Evolutionary conservation across 2,888 invertebrate species (phyloP).

Genomic region (Trilocha varians): DNA sequence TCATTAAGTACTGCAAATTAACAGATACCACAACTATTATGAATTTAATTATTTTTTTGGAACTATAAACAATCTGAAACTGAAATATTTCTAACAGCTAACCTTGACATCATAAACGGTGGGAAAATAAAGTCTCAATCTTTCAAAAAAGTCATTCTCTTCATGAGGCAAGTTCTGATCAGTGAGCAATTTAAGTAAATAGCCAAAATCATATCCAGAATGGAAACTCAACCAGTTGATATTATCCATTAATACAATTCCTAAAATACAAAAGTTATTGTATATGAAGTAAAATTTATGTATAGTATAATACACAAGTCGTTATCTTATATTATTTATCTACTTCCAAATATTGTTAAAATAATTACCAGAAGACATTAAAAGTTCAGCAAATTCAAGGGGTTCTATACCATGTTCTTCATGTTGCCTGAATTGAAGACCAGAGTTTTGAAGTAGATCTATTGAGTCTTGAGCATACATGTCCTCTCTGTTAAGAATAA

Average conservation of each 20-base stretch:
- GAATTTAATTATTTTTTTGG: no score
- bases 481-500: slow-evolving; percentile 81
- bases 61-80: background rate
- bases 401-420: slow-evolving; percentile 99
- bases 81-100: slow-evolving; percentile 21
- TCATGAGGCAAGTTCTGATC: slow-evolving; percentile 94
- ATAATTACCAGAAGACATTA: slow-evolving; percentile 91
- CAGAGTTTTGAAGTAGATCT: slow-evolving; percentile 96
- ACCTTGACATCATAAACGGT: slow-evolving; percentile 98
- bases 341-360: no score
- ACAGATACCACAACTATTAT: no score
- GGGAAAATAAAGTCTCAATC: slow-evolving; percentile 94
- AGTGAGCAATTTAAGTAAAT: slow-evolving; percentile 94
- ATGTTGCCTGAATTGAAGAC: slow-evolving; percentile 97
- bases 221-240: slow-evolving; percentile 99
- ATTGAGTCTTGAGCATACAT: slow-evolving; percentile 99
- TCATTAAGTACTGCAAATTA: slow-evolving; percentile 89
- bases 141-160: slow-evolving; percentile 96
- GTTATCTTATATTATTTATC: no score
- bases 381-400: slow-evolving; percentile 95
- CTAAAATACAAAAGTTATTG: slow-evolving; percentile 46
- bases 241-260: slow-evolving; percentile 95
- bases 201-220: slow-evolving; percentile 99
- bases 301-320: no score
- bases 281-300: no score